These are phyloP conservation scores for Hypocryptadius cinnamomeus DNA, from an alignment of 2,113 vertebrate genomes.

Conservation along the genomic window DNA sequence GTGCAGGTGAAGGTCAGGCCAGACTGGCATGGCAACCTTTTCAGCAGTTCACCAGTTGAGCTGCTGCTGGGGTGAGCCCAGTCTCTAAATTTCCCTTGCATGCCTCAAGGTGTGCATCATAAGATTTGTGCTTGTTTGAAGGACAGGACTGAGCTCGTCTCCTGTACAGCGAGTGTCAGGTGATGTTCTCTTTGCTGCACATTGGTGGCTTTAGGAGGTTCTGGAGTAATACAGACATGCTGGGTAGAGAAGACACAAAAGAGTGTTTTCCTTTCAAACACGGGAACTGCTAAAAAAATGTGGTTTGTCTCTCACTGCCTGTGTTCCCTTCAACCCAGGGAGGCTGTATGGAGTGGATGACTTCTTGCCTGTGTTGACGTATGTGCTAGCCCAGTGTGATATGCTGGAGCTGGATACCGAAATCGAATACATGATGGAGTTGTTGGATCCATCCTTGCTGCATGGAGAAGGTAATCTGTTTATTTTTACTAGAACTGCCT, in stretches of 20 bases:
- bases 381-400: conserved; percentile 93
- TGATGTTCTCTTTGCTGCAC: not conserved
- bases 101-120: too few relatives aligned
- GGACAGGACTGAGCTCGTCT: not conserved
- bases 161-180: not conserved
- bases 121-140: not conserved
- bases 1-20: not conserved
- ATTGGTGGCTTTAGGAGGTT: not conserved
- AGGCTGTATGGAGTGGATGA: conserved; percentile 96
- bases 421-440: conserved; percentile 97
- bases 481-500: not conserved
- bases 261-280: not conserved
- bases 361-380: conserved; percentile 94
- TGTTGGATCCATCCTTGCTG: conserved; percentile 88
- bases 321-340: conserved; percentile 67
- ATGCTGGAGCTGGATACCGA: conserved; percentile 91
- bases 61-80: not conserved
- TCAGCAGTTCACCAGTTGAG: not conserved
- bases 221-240: not conserved
- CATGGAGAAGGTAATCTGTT: conserved; percentile 87
- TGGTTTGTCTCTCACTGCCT: not conserved
- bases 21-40: not conserved
- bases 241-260: not conserved
- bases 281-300: not conserved
- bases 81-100: not conserved